These are phyloP conservation scores for Ochotona princeps DNA, from an alignment of 2,113 vertebrate genomes.

Conservation along the genomic window DNA sequence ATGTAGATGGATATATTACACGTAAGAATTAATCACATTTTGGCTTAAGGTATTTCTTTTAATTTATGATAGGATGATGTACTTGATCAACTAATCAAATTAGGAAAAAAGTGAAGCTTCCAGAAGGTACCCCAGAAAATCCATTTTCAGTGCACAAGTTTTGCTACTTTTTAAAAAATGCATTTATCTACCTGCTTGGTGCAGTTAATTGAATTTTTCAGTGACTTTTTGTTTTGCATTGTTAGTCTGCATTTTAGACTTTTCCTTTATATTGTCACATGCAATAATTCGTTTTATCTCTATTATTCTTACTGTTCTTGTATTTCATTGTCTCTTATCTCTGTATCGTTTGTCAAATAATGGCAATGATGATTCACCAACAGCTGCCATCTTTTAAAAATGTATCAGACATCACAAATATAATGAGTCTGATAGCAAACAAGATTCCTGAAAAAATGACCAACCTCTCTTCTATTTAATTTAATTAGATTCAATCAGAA, in stretches of 20 bases:
- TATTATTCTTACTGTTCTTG: background rate
- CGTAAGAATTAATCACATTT: background rate
- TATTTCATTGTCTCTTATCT: background rate
- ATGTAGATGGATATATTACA: background rate
- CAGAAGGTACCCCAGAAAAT: background rate
- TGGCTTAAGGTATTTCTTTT: slow-evolving; percentile 34
- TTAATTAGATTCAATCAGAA: background rate
- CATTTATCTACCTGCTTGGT: background rate
- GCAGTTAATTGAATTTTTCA: background rate
- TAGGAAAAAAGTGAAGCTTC: background rate
- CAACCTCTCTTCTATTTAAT: background rate
- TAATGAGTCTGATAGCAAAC: background rate
- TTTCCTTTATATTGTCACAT: background rate
- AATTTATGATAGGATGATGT: background rate
- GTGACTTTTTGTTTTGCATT: background rate
- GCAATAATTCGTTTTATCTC: background rate
- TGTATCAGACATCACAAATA: background rate
- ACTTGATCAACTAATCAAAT: background rate
- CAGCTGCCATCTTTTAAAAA: background rate
- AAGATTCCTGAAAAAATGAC: background rate
- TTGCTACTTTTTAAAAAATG: background rate
- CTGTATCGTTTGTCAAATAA: background rate
- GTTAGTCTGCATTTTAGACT: background rate
- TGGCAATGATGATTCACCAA: background rate
- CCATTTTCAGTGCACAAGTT: background rate